These are phyloP conservation scores for Girardinus metallicus DNA, from an alignment of 2,797 vertebrate species.

Conservation along the genomic window DNA sequence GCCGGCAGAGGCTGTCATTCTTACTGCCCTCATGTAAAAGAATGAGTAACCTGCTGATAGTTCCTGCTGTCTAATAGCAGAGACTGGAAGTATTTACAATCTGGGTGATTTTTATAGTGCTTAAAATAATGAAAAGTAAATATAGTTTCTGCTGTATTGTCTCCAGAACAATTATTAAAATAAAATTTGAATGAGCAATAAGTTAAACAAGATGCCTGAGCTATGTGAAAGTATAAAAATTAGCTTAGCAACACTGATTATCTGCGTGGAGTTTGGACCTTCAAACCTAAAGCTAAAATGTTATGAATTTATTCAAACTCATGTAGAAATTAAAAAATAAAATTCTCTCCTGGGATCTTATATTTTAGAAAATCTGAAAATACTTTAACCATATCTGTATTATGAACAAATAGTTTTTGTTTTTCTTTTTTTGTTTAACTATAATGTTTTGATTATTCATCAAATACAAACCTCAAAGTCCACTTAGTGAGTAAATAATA, in stretches of 20 bases:
- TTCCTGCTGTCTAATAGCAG: neutral
- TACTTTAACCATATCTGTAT: neutral
- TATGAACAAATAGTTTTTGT: neutral
- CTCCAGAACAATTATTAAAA: neutral
- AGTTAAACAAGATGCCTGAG: slow-evolving; percentile 4
- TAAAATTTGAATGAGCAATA: neutral
- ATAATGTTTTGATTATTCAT: neutral
- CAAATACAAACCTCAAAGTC: neutral
- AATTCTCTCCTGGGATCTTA: neutral
- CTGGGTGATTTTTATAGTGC: neutral
- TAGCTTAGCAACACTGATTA: neutral
- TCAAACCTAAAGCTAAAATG: neutral
- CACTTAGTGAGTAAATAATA: neutral
- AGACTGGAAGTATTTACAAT: neutral
- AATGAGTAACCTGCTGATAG: neutral
- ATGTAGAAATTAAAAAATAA: neutral
- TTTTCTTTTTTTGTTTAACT: neutral
- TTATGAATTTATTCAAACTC: neutral
- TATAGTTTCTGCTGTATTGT: neutral
- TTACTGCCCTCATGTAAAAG: neutral
- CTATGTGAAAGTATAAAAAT: neutral
- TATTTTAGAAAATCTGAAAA: neutral
- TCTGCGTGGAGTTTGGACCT: neutral
- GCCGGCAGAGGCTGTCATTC: neutral
- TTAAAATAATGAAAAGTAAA: neutral